Evolutionary conservation across 2,888 invertebrate species (phyloP).

Genomic region (Aphidius colemani): DNA sequence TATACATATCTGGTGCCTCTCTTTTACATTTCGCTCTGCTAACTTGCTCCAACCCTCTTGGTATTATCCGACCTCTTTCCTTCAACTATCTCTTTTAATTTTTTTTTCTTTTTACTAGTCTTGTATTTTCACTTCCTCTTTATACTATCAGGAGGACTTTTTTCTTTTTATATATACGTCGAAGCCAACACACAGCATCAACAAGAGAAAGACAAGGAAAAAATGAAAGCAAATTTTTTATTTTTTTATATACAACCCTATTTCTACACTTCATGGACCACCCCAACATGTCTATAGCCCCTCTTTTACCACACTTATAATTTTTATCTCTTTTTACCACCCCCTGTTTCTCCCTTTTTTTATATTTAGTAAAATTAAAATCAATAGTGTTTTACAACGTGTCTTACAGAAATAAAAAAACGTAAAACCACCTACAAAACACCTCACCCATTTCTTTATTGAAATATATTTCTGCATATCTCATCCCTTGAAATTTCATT

Average conservation of each 20-base stretch:
- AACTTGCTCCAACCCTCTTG: constrained; percentile 22
- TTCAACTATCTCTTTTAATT: constrained; percentile 22
- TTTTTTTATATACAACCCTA: constrained; percentile 50
- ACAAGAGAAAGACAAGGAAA: constrained; percentile 42
- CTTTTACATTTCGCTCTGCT: constrained; percentile 21
- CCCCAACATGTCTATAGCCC: constrained; percentile 32
- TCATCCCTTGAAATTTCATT: constrained; percentile 7
- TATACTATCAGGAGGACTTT: no score
- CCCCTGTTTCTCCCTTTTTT: constrained; percentile 33
- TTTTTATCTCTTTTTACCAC: constrained; percentile 25
- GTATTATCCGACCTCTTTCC: constrained; percentile 32
- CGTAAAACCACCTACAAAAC: constrained; percentile 39
- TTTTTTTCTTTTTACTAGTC: constrained; percentile 26
- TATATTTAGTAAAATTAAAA: constrained; percentile 61
- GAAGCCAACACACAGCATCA: constrained; percentile 38
- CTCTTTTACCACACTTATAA: constrained; percentile 32
- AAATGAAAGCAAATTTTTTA: constrained; percentile 59
- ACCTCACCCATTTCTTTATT: constrained; percentile 22
- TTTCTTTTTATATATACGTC: no score
- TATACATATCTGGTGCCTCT: constrained; percentile 23
- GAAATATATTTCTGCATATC: constrained; percentile 1
- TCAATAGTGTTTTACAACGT: constrained; percentile 61
- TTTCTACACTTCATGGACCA: constrained; percentile 37
- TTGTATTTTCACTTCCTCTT: no score
- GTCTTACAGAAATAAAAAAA: constrained; percentile 37